Base-by-base conservation (phyloP, 2,888 invertebrate species). In the Melanophora roralis region DNA sequence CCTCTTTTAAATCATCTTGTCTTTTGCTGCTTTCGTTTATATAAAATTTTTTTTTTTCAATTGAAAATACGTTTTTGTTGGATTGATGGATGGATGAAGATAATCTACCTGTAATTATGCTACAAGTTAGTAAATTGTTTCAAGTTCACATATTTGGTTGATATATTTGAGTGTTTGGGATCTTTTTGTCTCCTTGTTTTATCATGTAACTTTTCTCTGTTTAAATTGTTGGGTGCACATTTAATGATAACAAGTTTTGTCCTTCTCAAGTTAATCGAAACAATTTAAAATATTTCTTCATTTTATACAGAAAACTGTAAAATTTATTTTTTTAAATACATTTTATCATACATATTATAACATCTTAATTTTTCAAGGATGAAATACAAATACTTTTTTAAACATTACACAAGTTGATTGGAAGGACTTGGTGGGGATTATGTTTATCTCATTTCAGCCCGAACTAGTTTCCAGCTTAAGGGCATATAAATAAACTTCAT, bases 1-100 rank as follows among this genome's bases (percentile, higher is more conserved):
- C 83, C 79, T 79, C 78, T 73, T 78, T 81, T 81, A 73, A 81
- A 81, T 81, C 77, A 78, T 81, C 78, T 62, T 40, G 60, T 73
- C 59, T 74, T 57, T 49, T 51, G 72, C 57, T 62, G 8, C 27
- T 38, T 12, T 60, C 43, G 43, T 27, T n/a, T 59, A 45, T 16
- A 57, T 34, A 55, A 49, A 34, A 9, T 27, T 43, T 27, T 27
- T 27, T 6, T 27, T 27, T 27, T 74, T 9, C 45, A 68, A 32
- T 59, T 34, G 40, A 40, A 21, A 27, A 6, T 27, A 27, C 27
- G 8, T n/a, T n/a, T n/a, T n/a, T n/a, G 34, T 73, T 40, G 68
- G 69, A 60, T 71, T 65, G 74, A 65, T 74, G 43, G 60, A 60
- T 71, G 60, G 71, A 79, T 79, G 78, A 64, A 80, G 80, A 80